Conservation (phyloP, 2,888 invertebrate species). For the Isotomurus palustris region DNA sequence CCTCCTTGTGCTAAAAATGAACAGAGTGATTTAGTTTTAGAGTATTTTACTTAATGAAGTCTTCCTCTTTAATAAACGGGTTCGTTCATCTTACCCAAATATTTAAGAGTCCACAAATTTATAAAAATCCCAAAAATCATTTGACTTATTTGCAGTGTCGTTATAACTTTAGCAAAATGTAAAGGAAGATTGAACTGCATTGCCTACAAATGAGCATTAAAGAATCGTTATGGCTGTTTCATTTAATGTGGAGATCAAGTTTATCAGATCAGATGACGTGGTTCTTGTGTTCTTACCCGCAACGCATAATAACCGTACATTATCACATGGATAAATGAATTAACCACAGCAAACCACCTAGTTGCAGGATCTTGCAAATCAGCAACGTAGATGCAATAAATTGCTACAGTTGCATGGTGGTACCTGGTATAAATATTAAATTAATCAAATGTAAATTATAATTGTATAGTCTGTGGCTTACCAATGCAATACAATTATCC, state of each 20-base stretch:
- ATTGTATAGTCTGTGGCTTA: neutral
- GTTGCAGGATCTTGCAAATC: slow-evolving; percentile 4
- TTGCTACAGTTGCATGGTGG: slow-evolving; percentile 12
- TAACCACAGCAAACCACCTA: slow-evolving; percentile 4
- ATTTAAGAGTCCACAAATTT: neutral
- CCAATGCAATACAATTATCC: slow-evolving; percentile 13
- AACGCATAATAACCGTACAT: slow-evolving; percentile 13
- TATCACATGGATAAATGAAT: slow-evolving; percentile 8
- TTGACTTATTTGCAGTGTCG: slow-evolving; percentile 10
- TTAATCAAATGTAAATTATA: neutral
- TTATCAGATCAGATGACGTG: neutral
- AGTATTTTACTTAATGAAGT: too few relatives aligned
- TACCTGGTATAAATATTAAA: neutral
- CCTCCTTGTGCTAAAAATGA: neutral
- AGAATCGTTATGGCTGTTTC: neutral
- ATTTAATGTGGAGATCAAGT: too few relatives aligned
- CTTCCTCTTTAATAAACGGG: neutral
- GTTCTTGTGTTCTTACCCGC: neutral
- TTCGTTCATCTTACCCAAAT: neutral
- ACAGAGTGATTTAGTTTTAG: too few relatives aligned
- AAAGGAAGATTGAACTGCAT: slow-evolving; percentile 1
- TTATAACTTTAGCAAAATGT: neutral
- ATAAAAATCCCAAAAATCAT: neutral
- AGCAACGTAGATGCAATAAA: slow-evolving; percentile 5
- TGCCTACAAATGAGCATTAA: neutral